Evolutionary conservation across 2,113 vertebrate genomes (phyloP), one percentile per base, ranked within the genome.

Genomic region (Spea bombifrons): DNA sequence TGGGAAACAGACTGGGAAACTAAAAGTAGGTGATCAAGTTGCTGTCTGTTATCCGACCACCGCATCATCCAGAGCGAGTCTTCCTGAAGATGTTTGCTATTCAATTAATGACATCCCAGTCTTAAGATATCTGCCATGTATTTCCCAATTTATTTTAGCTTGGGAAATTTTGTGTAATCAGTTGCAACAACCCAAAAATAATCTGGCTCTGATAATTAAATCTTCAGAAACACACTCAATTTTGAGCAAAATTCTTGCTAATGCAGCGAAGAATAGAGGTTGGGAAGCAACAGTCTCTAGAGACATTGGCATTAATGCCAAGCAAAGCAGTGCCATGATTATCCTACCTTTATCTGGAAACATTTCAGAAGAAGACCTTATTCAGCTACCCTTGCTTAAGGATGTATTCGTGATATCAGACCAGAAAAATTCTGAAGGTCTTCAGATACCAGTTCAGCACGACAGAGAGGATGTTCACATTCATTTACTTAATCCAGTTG

Each of bases 71-170:
- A 90, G 86, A 81, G 50, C 69, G 9, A 67, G 5, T 9, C 76
- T 96, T 85, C 93, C 95, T 64, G 92, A 87, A 83, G 67, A 78
- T 3, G 86, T 82, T 74, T 96, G 94, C 79, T 93, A 89, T 75
- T 86, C 69, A 65, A 86, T 84, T n/a, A 90, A 87, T 72, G 91
- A 85, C 68, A 81, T 92, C 47, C 86, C 88, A 3, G 88, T 89
- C 61, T 84, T 96, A 59, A 89, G 82, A 83, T 88, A 89, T 7
- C 83, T 84, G 7, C 94, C 94, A 4, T 95, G 92, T 77, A 30
- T 94, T 69, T 96, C 95, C 5, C 94, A 89, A 77, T 92, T 94
- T 76, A 73, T 92, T 75, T 59, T 95, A 55, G 91, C 94, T 1
- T 92, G 93, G 93, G 87, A 93, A 83, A 89, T 95, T 75, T 73